These are phyloP conservation scores for Patiria pectinifera DNA, from an alignment of 53 echinoderm and acorn worm species.

Conservation along the genomic window DNA sequence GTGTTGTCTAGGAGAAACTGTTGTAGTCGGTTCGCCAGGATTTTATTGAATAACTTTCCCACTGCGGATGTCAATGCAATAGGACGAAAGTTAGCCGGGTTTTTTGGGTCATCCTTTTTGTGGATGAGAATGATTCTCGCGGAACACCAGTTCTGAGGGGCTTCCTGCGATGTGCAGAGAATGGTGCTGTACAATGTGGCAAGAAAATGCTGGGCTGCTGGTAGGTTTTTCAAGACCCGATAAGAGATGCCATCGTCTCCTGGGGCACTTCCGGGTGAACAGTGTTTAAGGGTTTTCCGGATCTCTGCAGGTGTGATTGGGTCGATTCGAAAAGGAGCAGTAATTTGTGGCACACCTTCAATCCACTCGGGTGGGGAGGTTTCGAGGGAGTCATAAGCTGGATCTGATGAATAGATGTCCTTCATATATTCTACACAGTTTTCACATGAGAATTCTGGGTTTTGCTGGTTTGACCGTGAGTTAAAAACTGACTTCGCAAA, in stretches of 20 bases:
- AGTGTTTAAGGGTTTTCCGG: not conserved
- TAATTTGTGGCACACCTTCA: no score
- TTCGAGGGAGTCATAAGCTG: not conserved
- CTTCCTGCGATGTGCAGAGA: no score
- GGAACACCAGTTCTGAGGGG: no score
- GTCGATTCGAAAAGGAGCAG: not conserved
- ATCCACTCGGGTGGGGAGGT: no score
- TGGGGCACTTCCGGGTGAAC: not conserved
- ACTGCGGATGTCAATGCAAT: no score
- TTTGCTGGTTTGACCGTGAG: not conserved
- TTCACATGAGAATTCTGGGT: not conserved
- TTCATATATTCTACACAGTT: not conserved
- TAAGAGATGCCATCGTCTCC: conserved; percentile 13
- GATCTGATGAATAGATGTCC: not conserved
- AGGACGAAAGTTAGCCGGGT: no score
- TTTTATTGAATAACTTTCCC: no score
- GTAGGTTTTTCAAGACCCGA: not conserved
- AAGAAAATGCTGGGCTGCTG: not conserved
- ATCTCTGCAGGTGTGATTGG: not conserved
- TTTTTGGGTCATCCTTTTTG: no score
- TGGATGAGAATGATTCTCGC: no score
- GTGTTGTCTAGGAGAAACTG: not conserved
- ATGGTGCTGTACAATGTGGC: no score
- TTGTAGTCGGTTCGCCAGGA: no score
- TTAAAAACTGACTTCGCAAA: not conserved